Conservation (phyloP, 2,797 vertebrate species). For the Macropus fuliginosus region DNA sequence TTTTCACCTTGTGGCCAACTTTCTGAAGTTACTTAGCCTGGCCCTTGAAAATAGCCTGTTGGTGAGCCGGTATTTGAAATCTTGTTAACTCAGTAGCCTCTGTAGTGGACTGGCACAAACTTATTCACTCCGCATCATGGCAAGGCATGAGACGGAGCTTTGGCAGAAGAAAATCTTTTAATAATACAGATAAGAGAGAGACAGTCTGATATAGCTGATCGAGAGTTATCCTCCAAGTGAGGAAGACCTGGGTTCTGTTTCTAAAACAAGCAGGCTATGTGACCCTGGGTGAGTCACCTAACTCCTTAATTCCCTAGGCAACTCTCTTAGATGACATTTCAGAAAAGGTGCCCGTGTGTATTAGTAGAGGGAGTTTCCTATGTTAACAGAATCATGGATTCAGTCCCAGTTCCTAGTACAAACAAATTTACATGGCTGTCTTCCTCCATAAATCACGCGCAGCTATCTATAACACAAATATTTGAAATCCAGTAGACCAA, state of each 20-base stretch:
- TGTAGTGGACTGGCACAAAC: neutral
- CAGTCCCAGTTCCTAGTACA: neutral
- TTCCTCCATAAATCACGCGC: neutral
- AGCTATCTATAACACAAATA: neutral
- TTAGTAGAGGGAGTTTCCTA: neutral
- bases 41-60: neutral
- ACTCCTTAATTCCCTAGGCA: neutral
- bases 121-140: neutral
- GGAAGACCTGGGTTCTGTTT: neutral
- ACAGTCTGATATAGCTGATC: neutral
- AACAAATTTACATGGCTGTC: neutral
- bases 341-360: neutral
- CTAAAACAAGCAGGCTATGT: neutral
- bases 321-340: neutral
- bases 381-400: neutral
- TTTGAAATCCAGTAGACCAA: constrained; percentile 25
- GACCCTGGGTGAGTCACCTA: neutral
- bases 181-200: neutral
- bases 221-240: neutral
- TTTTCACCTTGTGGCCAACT: neutral
- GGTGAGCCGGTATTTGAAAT: too few relatives aligned
- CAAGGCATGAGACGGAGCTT: neutral
- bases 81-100: neutral
- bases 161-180: neutral
- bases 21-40: neutral